Base-by-base conservation (phyloP, 2,113 vertebrate genomes). In the Alosa alosa region DNA sequence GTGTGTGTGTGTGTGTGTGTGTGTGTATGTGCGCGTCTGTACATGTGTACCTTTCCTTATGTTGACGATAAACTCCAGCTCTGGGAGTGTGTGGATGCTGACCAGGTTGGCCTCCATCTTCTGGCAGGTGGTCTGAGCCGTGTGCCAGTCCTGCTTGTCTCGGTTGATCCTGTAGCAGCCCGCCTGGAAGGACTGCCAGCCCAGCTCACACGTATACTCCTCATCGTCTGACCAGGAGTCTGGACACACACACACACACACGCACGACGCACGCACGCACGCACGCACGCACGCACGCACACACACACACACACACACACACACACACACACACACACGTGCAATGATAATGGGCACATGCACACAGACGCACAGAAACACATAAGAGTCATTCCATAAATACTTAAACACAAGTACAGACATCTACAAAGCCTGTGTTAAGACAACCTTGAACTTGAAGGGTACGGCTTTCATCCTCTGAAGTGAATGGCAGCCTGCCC, bases 121-220 rank as follows among this genome's bases (percentile, higher is more conserved):
- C 87, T 98, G 95, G 83, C 98, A 99, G 8, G 92, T 95, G 91
- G 96, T 97, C 91, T 96, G 96, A 0, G 98, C 96, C 0, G 95
- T 93, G 72, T 96, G 95, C 98, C 98, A 99, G 87, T 94, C 96
- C 46, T 93, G 95, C 90, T 96, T 97, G 87, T 98, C 97, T 0
- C 92, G 93, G 55, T 95, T 96, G 87, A 99, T 89, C 47, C 96
- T 96, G 93, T 99, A 99, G 94, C 98, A 99, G 90, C 96, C 96
- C 72, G 96, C 96, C 94, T 97, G 97, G 92, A 98, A 99, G 57
- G 96, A 93, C 93, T 97, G 96, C 98, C 97, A 99, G 92, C 96
- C 96, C 36, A 96, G 94, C 64, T 98, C 96, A 0, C 98, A 99
- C 87, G 97, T 96, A 82, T 97, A 96, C 86, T 94, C 96, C 89